A percentile compares a stretch with the other conserved stretches of the same genome.
phyloP scores from a whole-genome alignment of 2,797 vertebrate genomes.

The Bradypus variegatus region DNA sequence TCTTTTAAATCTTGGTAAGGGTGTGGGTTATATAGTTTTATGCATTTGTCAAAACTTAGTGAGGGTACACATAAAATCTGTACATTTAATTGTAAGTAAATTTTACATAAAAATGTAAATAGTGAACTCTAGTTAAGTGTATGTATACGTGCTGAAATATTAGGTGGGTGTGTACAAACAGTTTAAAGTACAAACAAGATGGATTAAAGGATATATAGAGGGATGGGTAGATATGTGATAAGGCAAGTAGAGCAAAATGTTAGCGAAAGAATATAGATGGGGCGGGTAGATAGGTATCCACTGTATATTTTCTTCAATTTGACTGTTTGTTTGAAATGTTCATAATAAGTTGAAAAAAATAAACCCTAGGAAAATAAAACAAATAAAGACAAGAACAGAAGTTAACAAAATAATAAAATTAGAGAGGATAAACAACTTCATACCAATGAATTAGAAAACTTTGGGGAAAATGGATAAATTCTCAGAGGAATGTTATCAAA shows the following conservation, averaged over 20 bases:
- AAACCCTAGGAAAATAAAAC: not conserved
- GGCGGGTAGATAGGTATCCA: not conserved
- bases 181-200: too few species aligned
- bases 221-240: too few species aligned
- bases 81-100: too few species aligned
- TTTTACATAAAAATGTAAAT: too few species aligned
- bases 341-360: not conserved
- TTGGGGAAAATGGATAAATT: not conserved
- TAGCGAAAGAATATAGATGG: not conserved
- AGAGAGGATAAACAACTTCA: not conserved
- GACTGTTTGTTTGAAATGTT: not conserved
- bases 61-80: too few species aligned
- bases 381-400: not conserved
- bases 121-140: too few species aligned
- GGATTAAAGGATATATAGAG: too few species aligned
- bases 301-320: not conserved
- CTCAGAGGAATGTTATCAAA: not conserved
- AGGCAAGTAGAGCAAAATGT: not conserved
- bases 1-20: too few species aligned
- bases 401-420: not conserved
- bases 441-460: not conserved
- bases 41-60: too few species aligned
- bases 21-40: too few species aligned
- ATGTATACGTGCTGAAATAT: too few species aligned
- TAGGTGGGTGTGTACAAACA: too few species aligned